Conservation (phyloP, 1,140 invertebrate species). For the Teleogryllus occipitalis region DNA sequence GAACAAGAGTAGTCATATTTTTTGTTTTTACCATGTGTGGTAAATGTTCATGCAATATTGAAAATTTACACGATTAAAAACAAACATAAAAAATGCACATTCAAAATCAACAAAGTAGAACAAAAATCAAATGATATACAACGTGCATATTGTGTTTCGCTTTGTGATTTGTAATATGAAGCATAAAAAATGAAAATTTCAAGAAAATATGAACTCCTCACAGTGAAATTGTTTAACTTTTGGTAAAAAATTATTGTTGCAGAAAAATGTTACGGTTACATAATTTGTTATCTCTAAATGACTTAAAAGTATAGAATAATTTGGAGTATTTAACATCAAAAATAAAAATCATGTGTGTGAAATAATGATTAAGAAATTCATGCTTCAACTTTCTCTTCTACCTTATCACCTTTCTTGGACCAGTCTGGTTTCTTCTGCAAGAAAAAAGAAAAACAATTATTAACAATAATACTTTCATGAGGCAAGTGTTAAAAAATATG, state of each 20-base stretch:
- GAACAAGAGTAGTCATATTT: neutral
- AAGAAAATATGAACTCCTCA: neutral
- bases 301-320: neutral
- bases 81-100: neutral
- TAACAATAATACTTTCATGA: neutral
- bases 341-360: neutral
- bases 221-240: neutral
- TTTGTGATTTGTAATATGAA: neutral
- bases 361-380: slow-evolving; percentile 21
- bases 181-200: neutral
- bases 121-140: neutral
- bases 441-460: slow-evolving; percentile 19
- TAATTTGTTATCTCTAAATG: neutral
- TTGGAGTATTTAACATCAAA: neutral
- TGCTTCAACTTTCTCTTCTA: slow-evolving; percentile 64
- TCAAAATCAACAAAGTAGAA: neutral
- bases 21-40: neutral
- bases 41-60: neutral
- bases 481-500: neutral
- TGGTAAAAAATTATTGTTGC: neutral
- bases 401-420: slow-evolving; percentile 80
- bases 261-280: neutral
- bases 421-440: slow-evolving; percentile 81
- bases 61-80: neutral
- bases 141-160: neutral